Conservation (phyloP, 2,888 invertebrate species). For the Calameuta filiformis region DNA sequence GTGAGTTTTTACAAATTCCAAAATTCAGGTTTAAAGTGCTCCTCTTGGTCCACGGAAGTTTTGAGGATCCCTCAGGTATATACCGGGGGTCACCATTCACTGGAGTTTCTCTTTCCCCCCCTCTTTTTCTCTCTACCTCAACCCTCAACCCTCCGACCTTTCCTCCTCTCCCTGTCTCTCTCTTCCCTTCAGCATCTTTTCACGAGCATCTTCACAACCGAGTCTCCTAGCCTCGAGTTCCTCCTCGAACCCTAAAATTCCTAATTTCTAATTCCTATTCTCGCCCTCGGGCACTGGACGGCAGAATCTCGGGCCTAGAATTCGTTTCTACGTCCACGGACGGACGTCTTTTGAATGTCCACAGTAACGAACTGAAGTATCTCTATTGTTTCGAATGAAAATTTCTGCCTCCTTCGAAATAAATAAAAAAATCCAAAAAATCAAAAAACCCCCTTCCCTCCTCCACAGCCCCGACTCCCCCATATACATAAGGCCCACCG, state of each 20-base stretch:
- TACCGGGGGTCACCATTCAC: conserved; percentile 11
- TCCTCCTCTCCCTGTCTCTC: neutral
- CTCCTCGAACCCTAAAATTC: conserved; percentile 4
- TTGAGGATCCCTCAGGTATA: conserved; percentile 4
- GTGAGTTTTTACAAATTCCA: conserved; percentile 1
- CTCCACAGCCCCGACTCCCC: too few species aligned
- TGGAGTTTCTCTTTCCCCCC: neutral
- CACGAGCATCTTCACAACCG: neutral
- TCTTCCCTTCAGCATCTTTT: neutral
- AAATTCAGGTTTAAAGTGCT: neutral
- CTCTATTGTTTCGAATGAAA: conserved; percentile 63
- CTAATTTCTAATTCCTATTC: conserved; percentile 58
- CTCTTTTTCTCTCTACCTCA: neutral
- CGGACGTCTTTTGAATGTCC: conserved; percentile 41
- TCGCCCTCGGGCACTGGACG: conserved; percentile 28
- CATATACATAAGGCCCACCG: too few species aligned
- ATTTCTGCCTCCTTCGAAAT: conserved; percentile 35
- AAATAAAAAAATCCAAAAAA: too few species aligned
- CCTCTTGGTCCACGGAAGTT: neutral
- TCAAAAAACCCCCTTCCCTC: too few species aligned
- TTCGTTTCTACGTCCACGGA: conserved; percentile 19
- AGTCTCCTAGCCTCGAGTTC: too few species aligned
- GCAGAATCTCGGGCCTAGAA: neutral
- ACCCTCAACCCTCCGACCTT: neutral
- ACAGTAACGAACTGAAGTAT: conserved; percentile 35